A percentile compares a stretch with the other conserved stretches of the same genome.
phyloP scores from a whole-genome alignment of 2,797 vertebrate genomes.

The Gallinago stenura region DNA sequence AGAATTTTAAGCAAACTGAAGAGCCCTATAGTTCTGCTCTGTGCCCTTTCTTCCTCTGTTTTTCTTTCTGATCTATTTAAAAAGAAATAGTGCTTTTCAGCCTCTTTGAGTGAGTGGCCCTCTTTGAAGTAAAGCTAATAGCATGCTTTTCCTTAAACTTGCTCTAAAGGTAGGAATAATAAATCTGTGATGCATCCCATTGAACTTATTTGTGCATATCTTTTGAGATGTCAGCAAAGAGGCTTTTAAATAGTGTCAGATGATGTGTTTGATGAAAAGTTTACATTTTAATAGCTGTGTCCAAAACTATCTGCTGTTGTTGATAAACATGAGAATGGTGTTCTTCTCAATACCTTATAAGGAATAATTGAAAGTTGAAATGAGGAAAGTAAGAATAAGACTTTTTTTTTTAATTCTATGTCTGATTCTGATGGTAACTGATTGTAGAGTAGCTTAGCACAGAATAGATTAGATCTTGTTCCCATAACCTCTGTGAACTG shows the following conservation, averaged over 20 bases:
- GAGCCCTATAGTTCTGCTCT: not conserved
- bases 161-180: not conserved
- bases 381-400: not conserved
- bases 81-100: not conserved
- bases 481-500: not conserved
- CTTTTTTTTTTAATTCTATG: not conserved
- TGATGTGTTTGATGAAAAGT: not conserved
- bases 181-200: not conserved
- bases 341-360: not conserved
- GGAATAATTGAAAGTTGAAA: not conserved
- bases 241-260: not conserved
- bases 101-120: not conserved
- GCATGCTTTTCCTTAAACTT: not conserved
- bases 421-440: not conserved
- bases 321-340: not conserved
- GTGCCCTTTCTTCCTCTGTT: not conserved
- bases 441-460: not conserved
- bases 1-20: not conserved
- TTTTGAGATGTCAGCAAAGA: not conserved
- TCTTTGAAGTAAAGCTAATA: not conserved
- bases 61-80: not conserved
- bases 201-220: not conserved
- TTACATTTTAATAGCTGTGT: not conserved
- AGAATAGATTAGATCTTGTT: not conserved
- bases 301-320: not conserved